These are phyloP conservation scores for Drosophila leontia DNA, from an alignment of 1,140 invertebrate genomes.

Conservation along the genomic window DNA sequence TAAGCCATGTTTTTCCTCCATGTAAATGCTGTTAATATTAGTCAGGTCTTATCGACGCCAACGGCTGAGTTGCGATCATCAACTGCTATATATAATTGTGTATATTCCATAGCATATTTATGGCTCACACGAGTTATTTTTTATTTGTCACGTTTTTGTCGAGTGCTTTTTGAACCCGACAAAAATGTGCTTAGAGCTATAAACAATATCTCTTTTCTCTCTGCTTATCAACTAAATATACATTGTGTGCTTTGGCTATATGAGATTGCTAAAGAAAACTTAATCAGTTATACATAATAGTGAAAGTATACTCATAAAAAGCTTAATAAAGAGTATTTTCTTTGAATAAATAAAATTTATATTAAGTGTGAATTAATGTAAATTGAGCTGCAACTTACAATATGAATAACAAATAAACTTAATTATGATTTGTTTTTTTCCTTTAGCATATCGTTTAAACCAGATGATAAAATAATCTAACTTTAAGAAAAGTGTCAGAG, in stretches of 20 bases:
- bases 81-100: constrained; percentile 19
- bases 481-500: not conserved
- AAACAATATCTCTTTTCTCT: constrained; percentile 6
- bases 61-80: not conserved
- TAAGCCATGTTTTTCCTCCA: constrained; percentile 40
- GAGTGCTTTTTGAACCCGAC: constrained; percentile 42
- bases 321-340: not conserved
- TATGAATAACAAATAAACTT: not conserved
- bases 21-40: constrained; percentile 37
- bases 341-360: not conserved
- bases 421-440: not conserved
- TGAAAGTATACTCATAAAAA: not conserved
- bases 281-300: not conserved
- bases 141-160: constrained; percentile 64
- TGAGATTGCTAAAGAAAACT: not conserved
- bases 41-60: constrained; percentile 40
- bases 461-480: not conserved
- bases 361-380: not conserved
- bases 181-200: constrained; percentile 9
- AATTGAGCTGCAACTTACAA: not conserved
- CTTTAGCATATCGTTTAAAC: not conserved
- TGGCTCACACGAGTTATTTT: constrained; percentile 39
- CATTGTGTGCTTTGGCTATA: not conserved
- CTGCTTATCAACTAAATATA: constrained; percentile 8
- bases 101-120: constrained; percentile 26